Conservation (phyloP, 2,113 vertebrate species). For the Empidonax alnorum region DNA sequence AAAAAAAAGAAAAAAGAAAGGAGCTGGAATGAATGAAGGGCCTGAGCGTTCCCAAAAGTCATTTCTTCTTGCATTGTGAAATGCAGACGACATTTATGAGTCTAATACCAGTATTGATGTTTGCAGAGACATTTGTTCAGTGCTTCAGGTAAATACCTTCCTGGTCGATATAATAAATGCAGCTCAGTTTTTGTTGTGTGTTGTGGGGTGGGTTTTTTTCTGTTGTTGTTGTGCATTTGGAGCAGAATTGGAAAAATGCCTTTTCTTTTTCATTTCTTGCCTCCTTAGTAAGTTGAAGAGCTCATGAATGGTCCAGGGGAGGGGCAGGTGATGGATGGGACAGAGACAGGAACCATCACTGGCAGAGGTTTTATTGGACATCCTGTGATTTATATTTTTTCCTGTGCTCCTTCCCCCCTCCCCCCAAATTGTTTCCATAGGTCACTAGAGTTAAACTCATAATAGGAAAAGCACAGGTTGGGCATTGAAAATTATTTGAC, state of each 20-base stretch:
- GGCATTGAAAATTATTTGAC: background rate
- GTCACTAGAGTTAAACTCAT: background rate
- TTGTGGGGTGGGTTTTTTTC: background rate
- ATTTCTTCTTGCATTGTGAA: background rate
- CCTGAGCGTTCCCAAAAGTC: background rate
- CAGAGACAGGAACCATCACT: background rate
- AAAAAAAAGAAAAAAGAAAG: background rate
- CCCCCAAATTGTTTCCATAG: background rate
- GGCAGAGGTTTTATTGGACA: background rate
- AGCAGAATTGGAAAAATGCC: background rate
- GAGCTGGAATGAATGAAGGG: background rate
- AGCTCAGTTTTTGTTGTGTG: background rate
- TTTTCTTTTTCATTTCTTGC: background rate
- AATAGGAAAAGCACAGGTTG: background rate
- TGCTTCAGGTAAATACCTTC: constrained; percentile 20
- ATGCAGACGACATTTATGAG: background rate
- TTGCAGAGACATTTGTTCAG: constrained; percentile 55
- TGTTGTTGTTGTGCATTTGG: background rate
- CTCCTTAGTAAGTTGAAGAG: background rate
- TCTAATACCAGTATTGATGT: background rate
- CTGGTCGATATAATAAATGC: background rate
- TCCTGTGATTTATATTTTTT: background rate
- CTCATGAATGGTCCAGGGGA: background rate
- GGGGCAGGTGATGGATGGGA: background rate
- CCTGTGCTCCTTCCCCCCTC: background rate